phyloP scores from a whole-genome alignment of 1,140 invertebrate genomes.

The Neodiprion lecontei region DNA sequence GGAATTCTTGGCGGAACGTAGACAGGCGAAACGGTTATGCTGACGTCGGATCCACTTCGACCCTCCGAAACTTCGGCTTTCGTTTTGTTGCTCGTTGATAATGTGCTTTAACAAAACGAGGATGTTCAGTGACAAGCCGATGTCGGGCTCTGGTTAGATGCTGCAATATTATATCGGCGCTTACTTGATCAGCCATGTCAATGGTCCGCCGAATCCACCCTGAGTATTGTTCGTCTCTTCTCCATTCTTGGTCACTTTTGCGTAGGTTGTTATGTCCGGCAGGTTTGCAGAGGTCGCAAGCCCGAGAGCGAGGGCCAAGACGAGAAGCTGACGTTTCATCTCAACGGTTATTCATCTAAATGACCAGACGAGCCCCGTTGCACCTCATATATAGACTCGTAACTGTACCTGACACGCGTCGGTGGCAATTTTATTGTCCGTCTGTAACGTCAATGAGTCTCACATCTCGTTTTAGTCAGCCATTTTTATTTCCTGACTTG shows the following conservation, averaged over 20 bases:
- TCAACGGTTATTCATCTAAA: slow-evolving; percentile 35
- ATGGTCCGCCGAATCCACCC: not conserved
- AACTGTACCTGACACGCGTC: slow-evolving; percentile 42
- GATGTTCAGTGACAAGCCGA: not conserved
- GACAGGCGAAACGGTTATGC: slow-evolving; percentile 45
- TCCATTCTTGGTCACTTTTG: slow-evolving; percentile 51
- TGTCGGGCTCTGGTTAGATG: no score
- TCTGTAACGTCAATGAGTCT: not conserved
- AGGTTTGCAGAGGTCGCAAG: slow-evolving; percentile 25
- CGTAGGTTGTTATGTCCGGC: slow-evolving; percentile 44
- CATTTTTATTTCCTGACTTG: not conserved
- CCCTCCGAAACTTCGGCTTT: slow-evolving; percentile 1
- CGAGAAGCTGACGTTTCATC: slow-evolving; percentile 38
- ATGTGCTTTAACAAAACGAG: not conserved
- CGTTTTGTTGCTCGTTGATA: not conserved
- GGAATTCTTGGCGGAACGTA: slow-evolving; percentile 34
- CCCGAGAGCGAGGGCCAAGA: slow-evolving; percentile 29
- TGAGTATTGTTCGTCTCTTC: slow-evolving; percentile 19
- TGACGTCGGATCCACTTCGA: slow-evolving; percentile 36
- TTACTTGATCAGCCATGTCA: not conserved
- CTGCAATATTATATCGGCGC: not conserved
- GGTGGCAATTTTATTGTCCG: slow-evolving; percentile 32
- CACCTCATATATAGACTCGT: slow-evolving; percentile 47
- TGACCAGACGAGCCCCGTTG: slow-evolving; percentile 23
- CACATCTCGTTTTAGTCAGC: no score